phyloP scores from a whole-genome alignment of 2,113 vertebrate species.

The Pithys albifrons region DNA sequence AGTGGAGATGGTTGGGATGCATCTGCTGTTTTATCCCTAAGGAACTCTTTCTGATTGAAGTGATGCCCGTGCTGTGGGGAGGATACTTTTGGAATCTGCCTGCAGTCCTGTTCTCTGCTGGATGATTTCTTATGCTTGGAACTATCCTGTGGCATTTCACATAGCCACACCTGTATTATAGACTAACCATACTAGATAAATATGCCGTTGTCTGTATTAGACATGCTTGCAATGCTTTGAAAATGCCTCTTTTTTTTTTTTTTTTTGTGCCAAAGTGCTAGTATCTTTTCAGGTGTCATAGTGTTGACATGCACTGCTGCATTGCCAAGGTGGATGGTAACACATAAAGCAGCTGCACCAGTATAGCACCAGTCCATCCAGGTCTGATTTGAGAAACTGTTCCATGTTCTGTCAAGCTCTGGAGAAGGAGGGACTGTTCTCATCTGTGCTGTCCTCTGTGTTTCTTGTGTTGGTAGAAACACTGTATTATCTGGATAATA shows the following conservation, averaged over 20 bases:
- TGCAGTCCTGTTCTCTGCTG: not conserved
- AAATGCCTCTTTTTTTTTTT: not conserved
- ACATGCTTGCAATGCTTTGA: not conserved
- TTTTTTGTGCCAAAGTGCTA: not conserved
- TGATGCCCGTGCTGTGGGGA: not conserved
- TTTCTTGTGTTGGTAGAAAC: not conserved
- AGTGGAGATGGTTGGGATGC: not conserved
- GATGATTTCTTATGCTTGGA: not conserved
- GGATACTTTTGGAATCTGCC: not conserved
- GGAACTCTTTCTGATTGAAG: not conserved
- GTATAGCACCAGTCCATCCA: constrained; percentile 25
- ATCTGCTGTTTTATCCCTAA: not conserved
- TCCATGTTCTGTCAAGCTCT: not conserved
- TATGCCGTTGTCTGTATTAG: not conserved
- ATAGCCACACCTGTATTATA: not conserved
- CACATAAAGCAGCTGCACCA: constrained; percentile 3
- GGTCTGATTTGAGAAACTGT: not conserved
- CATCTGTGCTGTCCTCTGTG: not conserved
- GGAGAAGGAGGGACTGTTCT: not conserved
- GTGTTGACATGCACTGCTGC: not conserved
- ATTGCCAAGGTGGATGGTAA: not conserved
- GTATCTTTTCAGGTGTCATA: not conserved
- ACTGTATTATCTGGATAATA: not conserved
- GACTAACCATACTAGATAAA: not conserved
- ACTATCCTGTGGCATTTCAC: not conserved